Evolutionary conservation across 2,797 vertebrate species (phyloP).

Genomic region (Halcyon chelicuti): DNA sequence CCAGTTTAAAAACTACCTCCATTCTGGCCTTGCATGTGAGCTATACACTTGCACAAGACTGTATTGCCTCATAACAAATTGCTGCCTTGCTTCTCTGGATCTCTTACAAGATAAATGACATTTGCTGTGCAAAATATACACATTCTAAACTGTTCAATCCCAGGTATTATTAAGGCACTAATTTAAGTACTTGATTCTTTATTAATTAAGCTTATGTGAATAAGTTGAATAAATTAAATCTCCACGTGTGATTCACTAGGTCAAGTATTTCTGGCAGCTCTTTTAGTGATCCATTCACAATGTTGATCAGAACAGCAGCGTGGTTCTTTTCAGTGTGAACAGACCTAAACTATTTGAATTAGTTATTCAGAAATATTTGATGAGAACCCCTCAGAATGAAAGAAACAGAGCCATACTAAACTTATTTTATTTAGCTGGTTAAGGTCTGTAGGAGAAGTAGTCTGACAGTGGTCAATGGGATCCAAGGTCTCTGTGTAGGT

Average conservation of each 20-base stretch:
- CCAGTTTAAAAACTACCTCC: background rate
- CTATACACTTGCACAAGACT: background rate
- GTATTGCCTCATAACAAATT: background rate
- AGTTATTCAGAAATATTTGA: background rate
- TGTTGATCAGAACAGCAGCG: background rate
- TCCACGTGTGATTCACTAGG: background rate
- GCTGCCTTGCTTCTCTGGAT: background rate
- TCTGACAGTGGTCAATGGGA: accelerated
- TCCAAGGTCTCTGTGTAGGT: background rate
- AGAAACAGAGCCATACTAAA: background rate
- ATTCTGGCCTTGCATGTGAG: background rate
- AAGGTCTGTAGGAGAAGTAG: background rate
- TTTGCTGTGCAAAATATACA: background rate
- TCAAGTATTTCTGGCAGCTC: background rate
- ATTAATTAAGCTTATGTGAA: background rate
- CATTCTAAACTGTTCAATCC: background rate
- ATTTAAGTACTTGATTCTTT: background rate
- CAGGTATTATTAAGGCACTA: background rate
- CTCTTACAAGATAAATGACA: background rate
- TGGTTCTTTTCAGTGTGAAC: background rate
- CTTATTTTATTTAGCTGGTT: background rate
- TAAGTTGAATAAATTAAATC: background rate
- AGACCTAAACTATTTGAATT: background rate
- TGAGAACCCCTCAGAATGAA: background rate
- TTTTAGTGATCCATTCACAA: background rate